These are phyloP conservation scores for Colistium nudipinnis DNA, from an alignment of 2,113 vertebrate genomes.

Conservation along the genomic window DNA sequence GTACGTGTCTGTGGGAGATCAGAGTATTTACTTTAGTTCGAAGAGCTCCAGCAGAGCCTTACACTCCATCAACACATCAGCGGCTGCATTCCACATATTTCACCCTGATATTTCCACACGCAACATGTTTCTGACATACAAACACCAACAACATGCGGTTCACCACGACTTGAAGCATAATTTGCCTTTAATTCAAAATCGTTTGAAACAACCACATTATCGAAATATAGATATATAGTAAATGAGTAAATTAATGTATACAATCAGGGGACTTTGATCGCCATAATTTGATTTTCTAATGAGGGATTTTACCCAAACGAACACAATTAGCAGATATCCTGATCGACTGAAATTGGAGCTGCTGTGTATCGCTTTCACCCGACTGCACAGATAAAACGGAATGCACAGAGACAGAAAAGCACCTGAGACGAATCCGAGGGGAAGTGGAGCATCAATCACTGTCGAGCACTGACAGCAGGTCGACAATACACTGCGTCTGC, in stretches of 20 bases:
- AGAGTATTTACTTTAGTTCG: neutral
- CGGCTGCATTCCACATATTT: neutral
- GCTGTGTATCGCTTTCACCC: neutral
- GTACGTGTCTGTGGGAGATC: neutral
- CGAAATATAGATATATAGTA: too few species aligned
- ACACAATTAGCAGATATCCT: too few species aligned
- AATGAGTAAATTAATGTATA: too few species aligned
- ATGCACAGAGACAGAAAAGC: neutral
- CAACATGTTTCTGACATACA: neutral
- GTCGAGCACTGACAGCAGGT: neutral
- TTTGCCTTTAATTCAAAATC: too few species aligned
- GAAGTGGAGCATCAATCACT: slow-evolving; percentile 10
- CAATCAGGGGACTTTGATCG: too few species aligned
- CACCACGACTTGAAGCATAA: too few species aligned
- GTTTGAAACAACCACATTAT: too few species aligned
- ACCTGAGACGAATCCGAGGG: neutral
- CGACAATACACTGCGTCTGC: neutral
- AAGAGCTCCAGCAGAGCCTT: slow-evolving; percentile 53
- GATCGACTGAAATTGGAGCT: neutral
- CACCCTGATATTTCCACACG: neutral
- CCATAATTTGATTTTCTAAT: too few species aligned
- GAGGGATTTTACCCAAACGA: too few species aligned
- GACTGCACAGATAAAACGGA: neutral
- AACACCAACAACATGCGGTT: neutral
- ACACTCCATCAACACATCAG: slow-evolving; percentile 45